Evolutionary conservation across 2,113 vertebrate species (phyloP).

Genomic region (Trinectes maculatus): DNA sequence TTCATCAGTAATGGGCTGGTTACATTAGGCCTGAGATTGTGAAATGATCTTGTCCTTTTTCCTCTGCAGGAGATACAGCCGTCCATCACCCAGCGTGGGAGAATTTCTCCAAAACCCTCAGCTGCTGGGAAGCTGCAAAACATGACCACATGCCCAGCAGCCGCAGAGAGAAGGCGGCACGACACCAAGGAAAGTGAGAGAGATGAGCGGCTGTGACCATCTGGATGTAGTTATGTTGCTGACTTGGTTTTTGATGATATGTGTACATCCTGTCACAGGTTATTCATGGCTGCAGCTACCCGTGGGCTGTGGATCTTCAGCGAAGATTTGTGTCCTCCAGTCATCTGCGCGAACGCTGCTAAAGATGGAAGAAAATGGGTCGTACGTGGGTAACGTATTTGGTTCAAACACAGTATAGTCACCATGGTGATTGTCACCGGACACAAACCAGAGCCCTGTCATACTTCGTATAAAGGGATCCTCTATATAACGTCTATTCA

Average conservation of each 20-base stretch:
- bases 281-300: constrained; percentile 45
- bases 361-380: constrained; percentile 33
- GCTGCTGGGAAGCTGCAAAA: constrained; percentile 49
- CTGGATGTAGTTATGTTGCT: constrained; percentile 66
- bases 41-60: constrained; percentile 54
- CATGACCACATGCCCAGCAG: constrained; percentile 49
- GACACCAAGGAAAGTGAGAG: neutral
- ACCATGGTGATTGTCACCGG: constrained; percentile 43
- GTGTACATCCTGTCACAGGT: constrained; percentile 35
- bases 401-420: constrained; percentile 43
- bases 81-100: constrained; percentile 29
- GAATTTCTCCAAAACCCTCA: constrained; percentile 8
- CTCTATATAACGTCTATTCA: constrained; percentile 18
- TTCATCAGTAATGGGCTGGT: neutral
- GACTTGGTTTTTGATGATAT: constrained; percentile 46
- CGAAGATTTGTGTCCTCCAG: constrained; percentile 58
- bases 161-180: constrained; percentile 18
- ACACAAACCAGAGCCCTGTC: constrained; percentile 33
- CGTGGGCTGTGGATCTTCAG: constrained; percentile 10
- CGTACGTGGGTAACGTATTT: constrained; percentile 44
- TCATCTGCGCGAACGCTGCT: constrained; percentile 30
- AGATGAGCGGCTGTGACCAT: constrained; percentile 47
- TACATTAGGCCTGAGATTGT: constrained; percentile 37
- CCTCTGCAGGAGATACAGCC: constrained; percentile 40
- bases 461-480: constrained; percentile 16